Evolutionary conservation across 2,888 invertebrate species (phyloP).

Genomic region (Aphodius granarius): DNA sequence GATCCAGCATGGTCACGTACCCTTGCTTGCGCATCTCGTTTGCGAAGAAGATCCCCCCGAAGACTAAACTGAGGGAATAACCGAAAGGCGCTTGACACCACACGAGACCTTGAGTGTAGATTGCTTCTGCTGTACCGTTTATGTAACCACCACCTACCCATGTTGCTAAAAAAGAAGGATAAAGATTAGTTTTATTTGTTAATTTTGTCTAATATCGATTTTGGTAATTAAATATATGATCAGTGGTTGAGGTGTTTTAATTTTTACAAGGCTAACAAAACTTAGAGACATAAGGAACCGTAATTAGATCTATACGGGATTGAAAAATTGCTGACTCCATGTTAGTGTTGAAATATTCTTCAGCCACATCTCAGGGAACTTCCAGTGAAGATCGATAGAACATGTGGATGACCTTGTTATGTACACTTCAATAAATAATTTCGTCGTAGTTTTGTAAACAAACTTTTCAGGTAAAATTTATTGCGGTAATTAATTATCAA

Average conservation of each 20-base stretch:
- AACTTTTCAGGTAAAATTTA: no score
- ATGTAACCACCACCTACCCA: slow-evolving; percentile 99
- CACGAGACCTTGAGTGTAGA: slow-evolving; percentile 88
- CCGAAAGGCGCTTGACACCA: slow-evolving; percentile 99
- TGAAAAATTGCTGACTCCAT: no score
- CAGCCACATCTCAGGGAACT: no score
- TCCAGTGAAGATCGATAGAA: not conserved
- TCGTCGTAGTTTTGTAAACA: no score
- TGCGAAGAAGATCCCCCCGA: slow-evolving; percentile 97
- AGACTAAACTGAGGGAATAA: slow-evolving; percentile 92
- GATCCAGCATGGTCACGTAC: slow-evolving; percentile 98
- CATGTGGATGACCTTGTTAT: not conserved
- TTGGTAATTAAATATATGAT: no score
- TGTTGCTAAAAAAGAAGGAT: slow-evolving; percentile 69
- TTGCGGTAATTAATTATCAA: no score
- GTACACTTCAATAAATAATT: not conserved
- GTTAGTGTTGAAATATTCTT: no score
- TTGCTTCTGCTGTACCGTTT: slow-evolving; percentile 97
- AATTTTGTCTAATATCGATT: no score
- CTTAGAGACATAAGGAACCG: no score
- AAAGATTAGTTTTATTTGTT: not conserved
- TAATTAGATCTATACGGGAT: no score
- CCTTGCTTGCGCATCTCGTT: slow-evolving; percentile 97
- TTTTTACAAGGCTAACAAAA: no score
- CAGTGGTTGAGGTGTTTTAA: no score